Conservation (phyloP, 2,113 vertebrate genomes). For the Castor canadensis region DNA sequence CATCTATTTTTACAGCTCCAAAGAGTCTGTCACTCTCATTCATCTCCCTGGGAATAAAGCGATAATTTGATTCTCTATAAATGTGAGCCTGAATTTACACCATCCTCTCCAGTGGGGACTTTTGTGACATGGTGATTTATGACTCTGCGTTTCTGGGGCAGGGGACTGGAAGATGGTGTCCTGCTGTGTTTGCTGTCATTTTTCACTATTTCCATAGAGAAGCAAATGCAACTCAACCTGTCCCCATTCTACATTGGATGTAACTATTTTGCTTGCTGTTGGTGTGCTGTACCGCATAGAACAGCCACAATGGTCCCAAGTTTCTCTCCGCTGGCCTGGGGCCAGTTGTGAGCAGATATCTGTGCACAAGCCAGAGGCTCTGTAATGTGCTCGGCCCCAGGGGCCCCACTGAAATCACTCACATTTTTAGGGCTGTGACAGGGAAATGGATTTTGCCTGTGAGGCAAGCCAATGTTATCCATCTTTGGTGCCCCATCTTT, state of each 20-base stretch:
- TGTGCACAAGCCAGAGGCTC: background rate
- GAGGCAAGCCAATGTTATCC: background rate
- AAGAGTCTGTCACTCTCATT: constrained; percentile 72
- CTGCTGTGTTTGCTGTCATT: background rate
- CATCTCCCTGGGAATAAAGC: constrained; percentile 70
- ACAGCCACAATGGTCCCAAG: fast-evolving
- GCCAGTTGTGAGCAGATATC: too few species aligned
- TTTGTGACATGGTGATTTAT: background rate
- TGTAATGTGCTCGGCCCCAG: background rate
- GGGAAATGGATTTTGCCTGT: background rate
- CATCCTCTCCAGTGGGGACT: background rate
- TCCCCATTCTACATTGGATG: background rate
- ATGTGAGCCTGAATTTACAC: constrained; percentile 54
- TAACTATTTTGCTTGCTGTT: background rate
- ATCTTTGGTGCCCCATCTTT: background rate
- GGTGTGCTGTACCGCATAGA: too few species aligned
- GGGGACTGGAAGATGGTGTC: background rate
- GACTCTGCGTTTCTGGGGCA: constrained; percentile 32
- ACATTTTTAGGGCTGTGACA: background rate
- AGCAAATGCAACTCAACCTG: background rate
- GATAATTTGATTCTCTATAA: constrained; percentile 58
- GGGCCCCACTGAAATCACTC: background rate
- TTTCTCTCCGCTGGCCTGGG: background rate
- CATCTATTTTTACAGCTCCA: constrained; percentile 67
- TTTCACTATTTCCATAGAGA: background rate